Evolutionary conservation across 2,797 vertebrate species (phyloP).

Genomic region (Xenentodon cancila): DNA sequence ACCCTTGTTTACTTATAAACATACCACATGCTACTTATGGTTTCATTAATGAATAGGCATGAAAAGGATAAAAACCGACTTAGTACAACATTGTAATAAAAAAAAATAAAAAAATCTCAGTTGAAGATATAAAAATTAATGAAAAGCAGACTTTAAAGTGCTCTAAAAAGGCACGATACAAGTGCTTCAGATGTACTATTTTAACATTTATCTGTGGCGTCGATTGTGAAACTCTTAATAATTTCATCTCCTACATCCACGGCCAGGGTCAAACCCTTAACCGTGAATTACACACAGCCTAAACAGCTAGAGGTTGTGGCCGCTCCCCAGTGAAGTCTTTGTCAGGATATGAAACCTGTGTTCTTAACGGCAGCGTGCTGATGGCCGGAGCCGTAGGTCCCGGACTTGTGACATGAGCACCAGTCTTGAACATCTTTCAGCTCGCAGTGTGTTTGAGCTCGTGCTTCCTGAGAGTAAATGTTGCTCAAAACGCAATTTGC

Average conservation of each 20-base stretch:
- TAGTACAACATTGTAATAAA: no score
- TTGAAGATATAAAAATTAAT: no score
- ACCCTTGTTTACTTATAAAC: no score
- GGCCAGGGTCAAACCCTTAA: conserved; percentile 16
- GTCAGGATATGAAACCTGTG: conserved; percentile 57
- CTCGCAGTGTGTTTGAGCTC: conserved; percentile 19
- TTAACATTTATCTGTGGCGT: not conserved
- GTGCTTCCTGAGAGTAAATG: conserved; percentile 30
- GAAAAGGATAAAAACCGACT: no score
- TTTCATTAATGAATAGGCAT: no score
- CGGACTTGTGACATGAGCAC: conserved; percentile 12
- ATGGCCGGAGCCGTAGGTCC: conserved; percentile 27
- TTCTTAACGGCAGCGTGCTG: conserved; percentile 59
- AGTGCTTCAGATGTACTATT: not conserved
- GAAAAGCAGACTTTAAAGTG: no score
- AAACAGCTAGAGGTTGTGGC: conserved; percentile 49
- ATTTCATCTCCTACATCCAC: conserved; percentile 16
- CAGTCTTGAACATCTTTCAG: conserved; percentile 8
- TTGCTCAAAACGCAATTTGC: conserved; percentile 30
- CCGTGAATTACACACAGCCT: conserved; percentile 24
- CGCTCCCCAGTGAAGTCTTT: conserved; percentile 56
- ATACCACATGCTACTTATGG: no score
- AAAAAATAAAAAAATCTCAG: no score
- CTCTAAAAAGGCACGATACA: no score
- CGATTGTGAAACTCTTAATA: conserved; percentile 17